Evolutionary conservation across 2,797 vertebrate genomes (phyloP).

Genomic region (Pagetopsis macropterus): DNA sequence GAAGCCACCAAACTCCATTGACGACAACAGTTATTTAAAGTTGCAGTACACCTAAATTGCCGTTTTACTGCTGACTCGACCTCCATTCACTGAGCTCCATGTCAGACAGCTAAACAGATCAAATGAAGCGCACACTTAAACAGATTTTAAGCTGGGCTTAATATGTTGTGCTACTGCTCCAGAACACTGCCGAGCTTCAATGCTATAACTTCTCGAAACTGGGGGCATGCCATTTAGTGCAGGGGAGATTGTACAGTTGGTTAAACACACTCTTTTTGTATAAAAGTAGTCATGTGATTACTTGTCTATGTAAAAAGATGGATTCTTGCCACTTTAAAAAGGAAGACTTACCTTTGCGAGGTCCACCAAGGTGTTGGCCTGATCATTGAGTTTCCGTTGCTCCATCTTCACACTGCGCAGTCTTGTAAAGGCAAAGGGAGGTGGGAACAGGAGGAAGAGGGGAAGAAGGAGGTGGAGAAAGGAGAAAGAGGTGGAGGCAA

Average conservation of each 20-base stretch:
- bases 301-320: neutral
- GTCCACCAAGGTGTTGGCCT: constrained; percentile 93
- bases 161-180: no score
- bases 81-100: no score
- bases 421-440: constrained; percentile 63
- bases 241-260: neutral
- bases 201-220: no score
- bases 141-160: no score
- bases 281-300: constrained; percentile 3
- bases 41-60: neutral
- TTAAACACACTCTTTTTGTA: neutral
- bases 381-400: constrained; percentile 94
- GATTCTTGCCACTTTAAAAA: neutral
- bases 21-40: neutral
- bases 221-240: no score
- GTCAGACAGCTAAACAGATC: no score
- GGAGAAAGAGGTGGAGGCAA: constrained; percentile 26
- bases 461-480: constrained; percentile 17
- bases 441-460: constrained; percentile 41
- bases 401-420: constrained; percentile 96
- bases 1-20: constrained; percentile 1
- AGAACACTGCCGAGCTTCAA: no score
- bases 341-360: constrained; percentile 87
- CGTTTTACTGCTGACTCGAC: no score
- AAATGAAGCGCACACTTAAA: no score